These are phyloP conservation scores for Meles meles DNA, from an alignment of 2,113 vertebrate species.

Conservation along the genomic window DNA sequence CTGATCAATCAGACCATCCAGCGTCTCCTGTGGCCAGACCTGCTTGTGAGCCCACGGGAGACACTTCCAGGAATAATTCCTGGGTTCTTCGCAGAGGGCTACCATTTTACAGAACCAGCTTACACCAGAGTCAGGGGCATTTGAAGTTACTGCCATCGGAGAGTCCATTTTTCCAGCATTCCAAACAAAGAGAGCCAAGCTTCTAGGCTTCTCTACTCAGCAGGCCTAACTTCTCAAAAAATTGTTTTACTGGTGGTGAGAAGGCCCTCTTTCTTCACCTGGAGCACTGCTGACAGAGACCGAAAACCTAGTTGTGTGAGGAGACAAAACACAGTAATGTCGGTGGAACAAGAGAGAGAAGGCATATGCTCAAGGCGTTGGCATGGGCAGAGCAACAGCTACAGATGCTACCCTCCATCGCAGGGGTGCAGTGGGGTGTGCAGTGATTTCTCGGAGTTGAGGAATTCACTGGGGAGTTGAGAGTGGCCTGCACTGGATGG, in stretches of 20 bases:
- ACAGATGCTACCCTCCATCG: not conserved
- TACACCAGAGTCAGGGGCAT: not conserved
- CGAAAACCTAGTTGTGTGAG: not conserved
- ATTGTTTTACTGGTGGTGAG: not conserved
- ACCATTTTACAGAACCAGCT: not conserved
- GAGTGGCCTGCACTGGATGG: not conserved
- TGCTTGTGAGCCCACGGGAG: not conserved
- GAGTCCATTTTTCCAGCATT: not conserved
- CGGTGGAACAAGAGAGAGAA: not conserved
- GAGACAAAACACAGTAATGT: not conserved
- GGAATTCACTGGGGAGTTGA: not conserved
- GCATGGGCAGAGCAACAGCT: not conserved
- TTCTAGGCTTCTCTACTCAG: not conserved
- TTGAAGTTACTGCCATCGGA: not conserved
- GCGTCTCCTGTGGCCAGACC: not conserved
- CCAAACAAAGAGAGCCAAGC: not conserved
- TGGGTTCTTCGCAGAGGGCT: not conserved
- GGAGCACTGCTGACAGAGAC: not conserved
- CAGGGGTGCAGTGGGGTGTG: not conserved
- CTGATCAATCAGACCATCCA: not conserved
- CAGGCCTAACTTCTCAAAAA: not conserved
- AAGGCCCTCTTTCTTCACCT: not conserved
- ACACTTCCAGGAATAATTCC: not conserved
- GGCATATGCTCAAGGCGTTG: not conserved
- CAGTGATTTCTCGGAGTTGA: not conserved